Evolutionary conservation across 2,888 invertebrate species (phyloP).

Genomic region (Philereme transversata): DNA sequence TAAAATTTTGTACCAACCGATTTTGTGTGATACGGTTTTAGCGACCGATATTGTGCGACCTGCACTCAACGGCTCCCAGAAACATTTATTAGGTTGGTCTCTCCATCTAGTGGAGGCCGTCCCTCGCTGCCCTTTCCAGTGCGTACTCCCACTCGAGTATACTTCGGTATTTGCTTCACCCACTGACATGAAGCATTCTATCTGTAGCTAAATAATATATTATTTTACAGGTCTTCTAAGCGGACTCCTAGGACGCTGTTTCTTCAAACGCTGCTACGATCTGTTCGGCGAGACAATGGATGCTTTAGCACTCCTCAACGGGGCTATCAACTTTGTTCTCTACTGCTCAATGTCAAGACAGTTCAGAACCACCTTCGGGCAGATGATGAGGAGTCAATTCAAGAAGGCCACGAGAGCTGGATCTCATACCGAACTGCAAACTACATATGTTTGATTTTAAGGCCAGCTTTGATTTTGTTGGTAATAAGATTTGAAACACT

Average conservation of each 20-base stretch:
- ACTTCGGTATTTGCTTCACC: no score
- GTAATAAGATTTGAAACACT: background rate
- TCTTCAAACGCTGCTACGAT: conserved; percentile 92
- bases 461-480: background rate
- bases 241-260: conserved; percentile 86
- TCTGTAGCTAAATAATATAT: background rate
- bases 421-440: conserved; percentile 85
- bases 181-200: background rate
- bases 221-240: conserved; percentile 82
- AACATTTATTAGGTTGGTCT: no score
- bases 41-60: no score
- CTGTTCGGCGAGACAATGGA: conserved; percentile 95
- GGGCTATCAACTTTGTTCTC: conserved; percentile 96
- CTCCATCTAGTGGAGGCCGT: no score
- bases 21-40: no score
- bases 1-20: no score
- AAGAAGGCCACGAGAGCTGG: conserved; percentile 73
- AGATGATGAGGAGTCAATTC: conserved; percentile 87
- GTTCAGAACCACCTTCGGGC: conserved; percentile 92
- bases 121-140: no score
- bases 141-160: no score
- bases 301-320: conserved; percentile 94
- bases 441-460: conserved; percentile 83
- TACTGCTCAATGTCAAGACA: conserved; percentile 98
- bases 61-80: no score